phyloP scores from a whole-genome alignment of 1,140 invertebrate genomes.

The Amphibalanus amphitrite region DNA sequence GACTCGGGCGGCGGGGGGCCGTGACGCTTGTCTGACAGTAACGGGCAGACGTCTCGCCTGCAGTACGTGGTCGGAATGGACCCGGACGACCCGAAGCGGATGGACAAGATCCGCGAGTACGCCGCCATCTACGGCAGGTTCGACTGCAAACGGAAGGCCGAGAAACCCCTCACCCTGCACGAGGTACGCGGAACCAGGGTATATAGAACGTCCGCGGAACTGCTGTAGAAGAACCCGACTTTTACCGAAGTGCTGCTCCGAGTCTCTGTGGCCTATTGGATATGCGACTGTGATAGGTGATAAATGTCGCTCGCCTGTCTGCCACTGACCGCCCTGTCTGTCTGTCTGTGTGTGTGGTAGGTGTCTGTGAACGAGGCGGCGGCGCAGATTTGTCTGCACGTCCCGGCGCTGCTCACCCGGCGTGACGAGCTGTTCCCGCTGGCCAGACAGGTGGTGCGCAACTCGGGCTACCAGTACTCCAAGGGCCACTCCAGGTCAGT shows the following conservation, averaged over 20 bases:
- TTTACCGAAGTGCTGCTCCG: no score
- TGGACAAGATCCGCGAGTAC: constrained; percentile 89
- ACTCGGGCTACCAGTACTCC: constrained; percentile 77
- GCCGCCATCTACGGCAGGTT: constrained; percentile 91
- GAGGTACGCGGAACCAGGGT: constrained; percentile 40
- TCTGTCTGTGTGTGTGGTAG: constrained; percentile 24
- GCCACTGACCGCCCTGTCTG: no score
- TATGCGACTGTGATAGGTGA: no score
- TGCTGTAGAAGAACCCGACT: no score
- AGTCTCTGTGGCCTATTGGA: no score
- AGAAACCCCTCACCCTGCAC: constrained; percentile 87
- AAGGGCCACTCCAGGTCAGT: constrained; percentile 52
- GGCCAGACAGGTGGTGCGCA: constrained; percentile 79
- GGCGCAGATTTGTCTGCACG: constrained; percentile 78
- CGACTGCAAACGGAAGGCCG: constrained; percentile 86
- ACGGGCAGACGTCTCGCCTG: constrained; percentile 12
- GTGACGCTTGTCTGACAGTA: no score
- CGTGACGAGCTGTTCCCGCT: constrained; percentile 88
- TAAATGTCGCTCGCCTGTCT: no score
- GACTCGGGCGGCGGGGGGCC: no score
- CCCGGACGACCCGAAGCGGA: constrained; percentile 64
- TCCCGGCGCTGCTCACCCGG: constrained; percentile 73
- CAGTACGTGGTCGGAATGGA: constrained; percentile 72
- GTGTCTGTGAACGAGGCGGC: constrained; percentile 93
- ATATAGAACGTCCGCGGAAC: no score